A percentile compares a stretch with the other conserved stretches of the same genome.
These are phyloP conservation scores for Calliopum simillimum DNA, from an alignment of 2,888 invertebrate genomes.

Conservation along the genomic window DNA sequence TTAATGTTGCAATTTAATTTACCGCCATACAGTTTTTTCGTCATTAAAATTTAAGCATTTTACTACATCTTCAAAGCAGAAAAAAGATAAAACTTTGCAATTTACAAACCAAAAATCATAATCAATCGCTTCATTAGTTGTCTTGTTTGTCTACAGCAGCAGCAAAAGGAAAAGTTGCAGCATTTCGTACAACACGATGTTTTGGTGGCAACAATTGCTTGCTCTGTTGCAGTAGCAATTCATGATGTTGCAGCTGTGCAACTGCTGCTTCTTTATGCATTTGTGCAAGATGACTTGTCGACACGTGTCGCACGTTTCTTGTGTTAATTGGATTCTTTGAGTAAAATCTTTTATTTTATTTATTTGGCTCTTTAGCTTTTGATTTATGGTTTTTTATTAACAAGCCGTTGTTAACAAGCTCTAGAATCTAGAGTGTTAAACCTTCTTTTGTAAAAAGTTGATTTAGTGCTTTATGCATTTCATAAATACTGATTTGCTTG, in stretches of 20 bases:
- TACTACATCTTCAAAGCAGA: no score
- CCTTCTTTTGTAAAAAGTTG: no score
- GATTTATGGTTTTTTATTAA: no score
- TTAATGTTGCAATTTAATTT: no score
- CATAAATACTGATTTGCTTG: no score
- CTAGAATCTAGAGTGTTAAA: no score
- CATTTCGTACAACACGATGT: background rate
- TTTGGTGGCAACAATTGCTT: background rate
- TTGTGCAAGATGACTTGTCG: background rate
- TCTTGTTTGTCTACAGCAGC: no score
- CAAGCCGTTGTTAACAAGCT: no score
- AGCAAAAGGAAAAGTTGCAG: background rate
- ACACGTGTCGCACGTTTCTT: constrained; percentile 33
- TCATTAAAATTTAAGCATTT: no score
- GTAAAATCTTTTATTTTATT: constrained; percentile 20
- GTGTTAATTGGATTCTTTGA: constrained; percentile 30
- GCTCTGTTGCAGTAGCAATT: background rate
- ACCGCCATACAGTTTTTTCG: no score
- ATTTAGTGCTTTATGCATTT: no score
- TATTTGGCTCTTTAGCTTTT: no score
- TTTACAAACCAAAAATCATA: constrained; percentile 14
- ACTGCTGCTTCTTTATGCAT: constrained; percentile 2
- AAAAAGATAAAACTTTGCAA: background rate
- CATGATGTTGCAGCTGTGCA: background rate
- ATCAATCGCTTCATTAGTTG: constrained; percentile 33